phyloP scores from a whole-genome alignment of 2,888 invertebrate genomes.

The Cancer borealis region DNA sequence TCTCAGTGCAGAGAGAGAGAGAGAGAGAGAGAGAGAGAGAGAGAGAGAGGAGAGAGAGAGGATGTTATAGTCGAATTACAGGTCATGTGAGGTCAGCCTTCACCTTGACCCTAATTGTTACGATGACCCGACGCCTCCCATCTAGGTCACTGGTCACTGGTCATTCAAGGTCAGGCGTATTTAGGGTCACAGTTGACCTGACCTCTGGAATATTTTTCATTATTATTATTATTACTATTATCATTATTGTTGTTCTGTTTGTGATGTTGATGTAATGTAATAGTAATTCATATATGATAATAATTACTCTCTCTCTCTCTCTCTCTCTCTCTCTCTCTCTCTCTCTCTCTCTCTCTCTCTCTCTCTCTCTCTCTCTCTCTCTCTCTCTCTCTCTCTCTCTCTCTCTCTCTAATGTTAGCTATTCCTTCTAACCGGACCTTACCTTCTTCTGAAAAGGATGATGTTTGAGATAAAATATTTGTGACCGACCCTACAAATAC shows the following conservation, averaged over 20 bases:
- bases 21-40: neutral
- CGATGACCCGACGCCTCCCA: slow-evolving; percentile 29
- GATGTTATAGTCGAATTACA: slow-evolving; percentile 3
- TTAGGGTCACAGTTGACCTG: neutral
- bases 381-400: neutral
- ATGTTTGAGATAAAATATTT: slow-evolving; percentile 1
- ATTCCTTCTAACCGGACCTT: neutral
- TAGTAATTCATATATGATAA: neutral
- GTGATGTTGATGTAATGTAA: too few relatives aligned
- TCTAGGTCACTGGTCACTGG: neutral
- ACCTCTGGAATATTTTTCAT: neutral
- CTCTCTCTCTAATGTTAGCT: slow-evolving; percentile 4
- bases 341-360: neutral
- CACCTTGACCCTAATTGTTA: slow-evolving; percentile 27
- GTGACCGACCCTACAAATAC: neutral
- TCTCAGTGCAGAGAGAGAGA: neutral
- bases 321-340: slow-evolving; percentile 10
- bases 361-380: neutral
- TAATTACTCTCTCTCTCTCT: neutral
- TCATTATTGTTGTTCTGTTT: too few relatives aligned
- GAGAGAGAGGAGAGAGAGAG: neutral
- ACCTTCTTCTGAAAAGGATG: neutral
- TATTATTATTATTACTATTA: neutral
- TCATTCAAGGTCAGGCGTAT: neutral
- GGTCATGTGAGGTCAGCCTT: neutral